phyloP scores from a whole-genome alignment of 2,113 vertebrate genomes.

The Hydropotes inermis region DNA sequence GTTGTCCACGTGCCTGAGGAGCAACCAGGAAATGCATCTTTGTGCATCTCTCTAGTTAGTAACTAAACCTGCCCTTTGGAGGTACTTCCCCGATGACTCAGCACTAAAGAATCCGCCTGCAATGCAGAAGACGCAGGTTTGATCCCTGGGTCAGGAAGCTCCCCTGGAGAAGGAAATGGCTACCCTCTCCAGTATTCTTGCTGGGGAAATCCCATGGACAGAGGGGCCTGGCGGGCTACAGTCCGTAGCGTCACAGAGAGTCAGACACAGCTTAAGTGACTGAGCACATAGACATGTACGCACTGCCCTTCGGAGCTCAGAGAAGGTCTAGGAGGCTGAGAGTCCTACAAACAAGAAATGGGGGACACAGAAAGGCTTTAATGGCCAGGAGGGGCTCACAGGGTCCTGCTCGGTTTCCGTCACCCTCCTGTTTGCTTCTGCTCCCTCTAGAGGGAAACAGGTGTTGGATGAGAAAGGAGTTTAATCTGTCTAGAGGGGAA shows the following conservation, averaged over 20 bases:
- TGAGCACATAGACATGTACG: fast-evolving
- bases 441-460: not conserved
- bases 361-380: not conserved
- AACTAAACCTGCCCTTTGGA: not conserved
- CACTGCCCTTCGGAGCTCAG: not conserved
- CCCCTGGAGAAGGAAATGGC: not conserved
- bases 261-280: fast-evolving
- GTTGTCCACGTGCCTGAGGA: fast-evolving
- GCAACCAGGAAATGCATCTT: not conserved
- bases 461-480: not conserved
- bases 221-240: not conserved
- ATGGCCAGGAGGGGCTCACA: not conserved
- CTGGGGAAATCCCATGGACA: not conserved
- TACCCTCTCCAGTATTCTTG: not conserved
- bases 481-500: not conserved
- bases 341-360: not conserved
- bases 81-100: not conserved
- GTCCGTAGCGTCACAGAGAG: not conserved
- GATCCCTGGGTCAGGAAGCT: not conserved
- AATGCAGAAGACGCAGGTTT: not conserved
- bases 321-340: not conserved
- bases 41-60: not conserved
- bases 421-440: not conserved
- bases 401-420: not conserved
- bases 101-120: not conserved